Evolutionary conservation across 2,113 vertebrate genomes (phyloP).

Genomic region (Ceyx cyanopectus): DNA sequence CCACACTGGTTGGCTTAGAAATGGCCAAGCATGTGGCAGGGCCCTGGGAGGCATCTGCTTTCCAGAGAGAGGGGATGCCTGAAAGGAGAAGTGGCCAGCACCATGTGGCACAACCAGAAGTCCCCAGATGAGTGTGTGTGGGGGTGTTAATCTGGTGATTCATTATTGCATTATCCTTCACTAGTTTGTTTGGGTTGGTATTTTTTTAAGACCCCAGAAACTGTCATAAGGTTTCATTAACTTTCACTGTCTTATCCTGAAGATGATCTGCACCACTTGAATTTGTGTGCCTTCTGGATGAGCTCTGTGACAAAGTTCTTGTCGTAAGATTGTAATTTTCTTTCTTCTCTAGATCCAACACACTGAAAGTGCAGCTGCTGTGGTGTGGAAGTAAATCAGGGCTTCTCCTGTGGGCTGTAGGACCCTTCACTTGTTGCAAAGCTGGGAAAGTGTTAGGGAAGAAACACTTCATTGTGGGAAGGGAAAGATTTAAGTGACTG

Average conservation of each 20-base stretch:
- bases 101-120: neutral
- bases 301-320: neutral
- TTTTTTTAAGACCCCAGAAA: neutral
- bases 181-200: neutral
- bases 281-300: neutral
- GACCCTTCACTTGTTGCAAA: neutral
- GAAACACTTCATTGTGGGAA: neutral
- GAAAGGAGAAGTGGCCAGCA: neutral
- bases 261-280: neutral
- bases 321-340: accelerated
- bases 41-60: neutral
- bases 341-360: neutral
- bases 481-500: neutral
- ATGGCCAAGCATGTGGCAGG: neutral
- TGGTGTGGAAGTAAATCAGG: neutral
- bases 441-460: neutral
- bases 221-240: neutral
- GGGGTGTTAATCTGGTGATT: neutral
- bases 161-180: neutral
- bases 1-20: neutral
- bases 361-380: neutral
- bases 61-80: neutral
- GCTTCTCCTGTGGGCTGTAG: neutral
- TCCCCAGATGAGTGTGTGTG: neutral
- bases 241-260: neutral